A percentile compares a stretch with the other conserved stretches of the same genome.
Evolutionary conservation across 2,113 vertebrate genomes (phyloP).

Genomic region (Silurus asotus): DNA sequence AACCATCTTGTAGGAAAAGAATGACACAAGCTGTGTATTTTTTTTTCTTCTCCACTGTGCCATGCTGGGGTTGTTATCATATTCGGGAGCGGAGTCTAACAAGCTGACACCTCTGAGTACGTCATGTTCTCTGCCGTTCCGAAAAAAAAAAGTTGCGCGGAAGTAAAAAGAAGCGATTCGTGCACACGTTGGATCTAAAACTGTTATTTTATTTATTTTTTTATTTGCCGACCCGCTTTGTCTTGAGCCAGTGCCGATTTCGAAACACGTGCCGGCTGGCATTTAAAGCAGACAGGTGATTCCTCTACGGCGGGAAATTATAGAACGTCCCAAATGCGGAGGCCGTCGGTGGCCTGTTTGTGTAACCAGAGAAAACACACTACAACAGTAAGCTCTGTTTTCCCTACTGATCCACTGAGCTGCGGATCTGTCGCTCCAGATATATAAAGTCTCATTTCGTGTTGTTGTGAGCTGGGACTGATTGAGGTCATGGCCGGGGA

Average conservation of each 20-base stretch:
- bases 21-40: constrained; percentile 47
- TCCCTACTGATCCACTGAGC: constrained; percentile 27
- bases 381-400: constrained; percentile 29
- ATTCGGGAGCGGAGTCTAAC: constrained; percentile 42
- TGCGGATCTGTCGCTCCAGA: constrained; percentile 42
- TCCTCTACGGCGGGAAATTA: constrained; percentile 21
- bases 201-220: neutral
- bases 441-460: constrained; percentile 49
- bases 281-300: constrained; percentile 36
- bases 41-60: constrained; percentile 16
- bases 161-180: neutral
- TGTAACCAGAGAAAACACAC: constrained; percentile 8
- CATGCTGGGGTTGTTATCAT: constrained; percentile 52
- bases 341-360: constrained; percentile 58
- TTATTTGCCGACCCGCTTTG: neutral
- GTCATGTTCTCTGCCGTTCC: constrained; percentile 42
- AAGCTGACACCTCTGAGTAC: constrained; percentile 48
- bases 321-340: constrained; percentile 56
- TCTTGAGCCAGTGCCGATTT: neutral
- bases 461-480: constrained; percentile 11
- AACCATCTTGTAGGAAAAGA: constrained; percentile 44
- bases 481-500: constrained; percentile 38
- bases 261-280: neutral
- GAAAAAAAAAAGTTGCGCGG: constrained; percentile 14
- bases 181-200: neutral